phyloP scores from a whole-genome alignment of 2,797 vertebrate genomes.

The Trachurus trachurus region DNA sequence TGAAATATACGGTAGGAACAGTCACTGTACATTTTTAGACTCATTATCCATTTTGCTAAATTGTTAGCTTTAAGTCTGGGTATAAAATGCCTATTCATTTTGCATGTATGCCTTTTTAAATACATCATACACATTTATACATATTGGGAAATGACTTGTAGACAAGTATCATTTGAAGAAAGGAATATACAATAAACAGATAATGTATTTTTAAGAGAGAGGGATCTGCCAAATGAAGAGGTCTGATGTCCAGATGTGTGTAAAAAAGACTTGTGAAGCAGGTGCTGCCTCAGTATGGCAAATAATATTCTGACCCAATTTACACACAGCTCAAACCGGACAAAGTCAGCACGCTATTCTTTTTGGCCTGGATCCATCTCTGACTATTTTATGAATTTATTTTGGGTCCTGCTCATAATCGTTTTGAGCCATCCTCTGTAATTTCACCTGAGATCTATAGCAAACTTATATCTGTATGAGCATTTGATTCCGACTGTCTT shows the following conservation, averaged over 20 bases:
- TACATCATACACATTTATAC: neutral
- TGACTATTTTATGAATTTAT: constrained; percentile 22
- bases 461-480: neutral
- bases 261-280: constrained; percentile 16
- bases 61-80: neutral
- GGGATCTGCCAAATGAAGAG: neutral
- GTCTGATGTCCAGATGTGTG: neutral
- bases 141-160: neutral
- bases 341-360: constrained; percentile 23
- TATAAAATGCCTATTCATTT: neutral
- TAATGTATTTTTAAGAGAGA: neutral
- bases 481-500: neutral
- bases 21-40: neutral
- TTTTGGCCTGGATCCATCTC: constrained; percentile 31
- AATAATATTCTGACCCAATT: constrained; percentile 23
- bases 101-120: neutral
- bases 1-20: neutral
- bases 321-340: constrained; percentile 7
- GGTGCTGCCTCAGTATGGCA: constrained; percentile 9
- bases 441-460: constrained; percentile 25
- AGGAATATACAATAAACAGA: neutral
- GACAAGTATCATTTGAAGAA: neutral
- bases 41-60: neutral
- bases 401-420: constrained; percentile 28
- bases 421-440: constrained; percentile 27